Percentiles rank a stretch among this genome's conserved stretches.
Evolutionary conservation across 1,140 invertebrate species (phyloP).

Genomic region (Anoplophora glabripennis): DNA sequence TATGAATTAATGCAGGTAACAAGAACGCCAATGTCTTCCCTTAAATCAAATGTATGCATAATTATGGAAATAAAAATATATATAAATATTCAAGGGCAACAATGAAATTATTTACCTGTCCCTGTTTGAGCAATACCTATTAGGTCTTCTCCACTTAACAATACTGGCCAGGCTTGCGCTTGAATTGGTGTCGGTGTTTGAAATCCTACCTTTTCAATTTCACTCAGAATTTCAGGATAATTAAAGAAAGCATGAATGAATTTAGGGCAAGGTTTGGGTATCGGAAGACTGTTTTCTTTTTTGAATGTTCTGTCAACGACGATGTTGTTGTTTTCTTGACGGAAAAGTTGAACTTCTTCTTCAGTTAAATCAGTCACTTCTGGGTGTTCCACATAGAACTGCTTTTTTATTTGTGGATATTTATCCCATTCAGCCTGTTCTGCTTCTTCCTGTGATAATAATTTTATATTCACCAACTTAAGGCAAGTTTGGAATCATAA

Average conservation of each 20-base stretch:
- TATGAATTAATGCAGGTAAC: constrained; percentile 71
- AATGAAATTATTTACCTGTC: constrained; percentile 62
- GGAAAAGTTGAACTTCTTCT: constrained; percentile 61
- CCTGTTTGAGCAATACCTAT: constrained; percentile 94
- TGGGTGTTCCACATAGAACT: constrained; percentile 82
- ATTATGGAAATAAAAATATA: too few species aligned
- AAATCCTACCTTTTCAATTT: constrained; percentile 83
- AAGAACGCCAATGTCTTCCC: constrained; percentile 89
- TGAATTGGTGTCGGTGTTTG: constrained; percentile 86
- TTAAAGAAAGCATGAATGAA: constrained; percentile 83
- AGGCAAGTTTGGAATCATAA: too few species aligned
- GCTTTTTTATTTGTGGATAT: constrained; percentile 67
- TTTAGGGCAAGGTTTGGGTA: constrained; percentile 80
- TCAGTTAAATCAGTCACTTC: constrained; percentile 63
- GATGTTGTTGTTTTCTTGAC: constrained; percentile 69
- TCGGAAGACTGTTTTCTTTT: constrained; percentile 49
- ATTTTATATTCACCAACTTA: too few species aligned
- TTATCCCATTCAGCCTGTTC: constrained; percentile 60
- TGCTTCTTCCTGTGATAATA: constrained; percentile 52
- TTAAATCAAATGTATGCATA: too few species aligned
- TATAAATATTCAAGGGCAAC: background rate
- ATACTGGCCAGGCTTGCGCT: constrained; percentile 84
- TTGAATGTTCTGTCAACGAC: constrained; percentile 47
- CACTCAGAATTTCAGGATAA: constrained; percentile 78
- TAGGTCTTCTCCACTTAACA: constrained; percentile 80